Evolutionary conservation across 2,797 vertebrate species (phyloP), one percentile per base, ranked within the genome.

Genomic region (Apodemus agrarius): DNA sequence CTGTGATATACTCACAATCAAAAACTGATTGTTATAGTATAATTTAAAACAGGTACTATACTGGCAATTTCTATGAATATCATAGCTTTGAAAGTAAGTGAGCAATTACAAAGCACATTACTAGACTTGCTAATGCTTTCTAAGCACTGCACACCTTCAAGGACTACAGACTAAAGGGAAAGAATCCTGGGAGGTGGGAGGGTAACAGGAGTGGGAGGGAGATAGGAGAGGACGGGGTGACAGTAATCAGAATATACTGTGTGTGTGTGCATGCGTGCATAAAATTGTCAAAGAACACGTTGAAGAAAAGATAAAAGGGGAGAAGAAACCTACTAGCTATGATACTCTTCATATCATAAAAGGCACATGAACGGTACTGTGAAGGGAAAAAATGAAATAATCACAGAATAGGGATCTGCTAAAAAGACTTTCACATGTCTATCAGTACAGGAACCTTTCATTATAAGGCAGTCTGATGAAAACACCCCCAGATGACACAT

Each of bases 11-110:
- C 75, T 43, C 80, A 29, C 29, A 79, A 91, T 88, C 88, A 91
- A 93, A 94, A 90, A 26, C 22, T 72, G 6, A 83, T 52, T 65
- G 40, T 52, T 87, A 93, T 87, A 95, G 89, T 19, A 79, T 59
- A 96, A 88, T 49, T 74, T 61, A 91, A 96, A 94, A 94, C 85
- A 61, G 95, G 59, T 49, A 80, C 52, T 61, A 34, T 54, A 54
- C 19, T 89, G 46, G 82, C 57, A 89, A 40, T 6, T 65, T 63
- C 65, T 80, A 82, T 40, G 86, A 92, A 83, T 87, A 16, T n/a
- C 72, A 84, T 80, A 84, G 43, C 81, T 94, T 89, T 85, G 34
- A 79, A 90, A 93, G 46, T 54, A 85, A 90, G 31, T 81, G 16
- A 83, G n/a, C 34, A 78, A 7, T 52, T 91, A 82, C 84, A 96